phyloP scores from a whole-genome alignment of 1,140 invertebrate genomes.

The Drosophila ficusphila region DNA sequence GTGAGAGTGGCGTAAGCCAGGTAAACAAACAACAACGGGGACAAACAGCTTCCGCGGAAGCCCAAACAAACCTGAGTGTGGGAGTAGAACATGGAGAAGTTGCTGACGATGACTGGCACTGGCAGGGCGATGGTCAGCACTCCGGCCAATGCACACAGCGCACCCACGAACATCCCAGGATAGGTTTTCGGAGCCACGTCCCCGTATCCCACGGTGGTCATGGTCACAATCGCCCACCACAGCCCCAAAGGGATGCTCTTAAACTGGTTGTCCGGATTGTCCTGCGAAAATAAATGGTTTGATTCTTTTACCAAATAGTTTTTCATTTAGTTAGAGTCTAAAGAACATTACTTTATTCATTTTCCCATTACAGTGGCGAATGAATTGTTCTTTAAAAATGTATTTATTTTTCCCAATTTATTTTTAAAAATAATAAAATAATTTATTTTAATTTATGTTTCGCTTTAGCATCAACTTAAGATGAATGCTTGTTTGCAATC shows the following conservation, averaged over 20 bases:
- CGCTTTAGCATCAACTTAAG: too few relatives aligned
- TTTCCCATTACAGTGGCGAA: too few relatives aligned
- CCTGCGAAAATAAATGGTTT: constrained; percentile 86
- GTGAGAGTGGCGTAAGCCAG: background rate
- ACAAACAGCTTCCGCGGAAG: background rate
- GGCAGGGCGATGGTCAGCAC: constrained; percentile 98
- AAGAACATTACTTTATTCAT: too few relatives aligned
- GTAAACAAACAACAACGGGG: constrained; percentile 1
- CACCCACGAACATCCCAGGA: constrained; percentile 98
- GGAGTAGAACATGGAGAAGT: constrained; percentile 99
- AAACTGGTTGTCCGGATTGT: constrained; percentile 93
- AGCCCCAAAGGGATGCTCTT: constrained; percentile 97
- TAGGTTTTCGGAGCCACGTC: constrained; percentile 98
- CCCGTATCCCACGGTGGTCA: constrained; percentile 99
- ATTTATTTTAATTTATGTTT: too few relatives aligned
- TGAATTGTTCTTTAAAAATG: too few relatives aligned
- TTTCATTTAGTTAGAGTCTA: too few relatives aligned
- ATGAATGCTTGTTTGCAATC: too few relatives aligned
- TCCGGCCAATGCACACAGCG: constrained; percentile 97
- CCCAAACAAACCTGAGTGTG: constrained; percentile 89
- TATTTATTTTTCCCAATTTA: background rate
- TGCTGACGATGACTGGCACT: constrained; percentile 98
- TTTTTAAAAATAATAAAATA: background rate
- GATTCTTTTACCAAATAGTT: too few relatives aligned
- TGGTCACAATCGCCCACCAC: constrained; percentile 99